A percentile compares a stretch with the other conserved stretches of the same genome.
phyloP scores from a whole-genome alignment of 2,797 vertebrate genomes.

The Ataeniobius toweri region DNA sequence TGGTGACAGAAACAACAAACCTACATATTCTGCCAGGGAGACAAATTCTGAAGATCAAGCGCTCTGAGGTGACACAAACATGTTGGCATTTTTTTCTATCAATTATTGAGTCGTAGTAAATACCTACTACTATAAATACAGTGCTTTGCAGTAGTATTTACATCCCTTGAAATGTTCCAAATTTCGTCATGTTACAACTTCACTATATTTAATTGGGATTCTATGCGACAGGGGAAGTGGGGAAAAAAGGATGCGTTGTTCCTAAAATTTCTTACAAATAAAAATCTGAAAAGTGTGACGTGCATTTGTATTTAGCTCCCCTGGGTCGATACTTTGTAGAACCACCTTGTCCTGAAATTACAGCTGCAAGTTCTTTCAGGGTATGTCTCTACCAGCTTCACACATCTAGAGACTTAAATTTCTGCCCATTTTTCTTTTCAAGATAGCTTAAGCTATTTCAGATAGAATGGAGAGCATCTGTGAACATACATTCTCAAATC shows the following conservation, averaged over 20 bases:
- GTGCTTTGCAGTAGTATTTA: neutral
- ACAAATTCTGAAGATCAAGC: slow-evolving; percentile 83
- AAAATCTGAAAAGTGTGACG: neutral
- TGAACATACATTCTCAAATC: neutral
- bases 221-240: neutral
- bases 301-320: neutral
- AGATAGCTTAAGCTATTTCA: neutral
- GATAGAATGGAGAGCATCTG: neutral
- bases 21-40: slow-evolving; percentile 80
- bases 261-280: neutral
- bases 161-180: neutral
- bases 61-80: slow-evolving; percentile 83
- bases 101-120: neutral
- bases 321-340: neutral
- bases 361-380: neutral
- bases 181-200: neutral
- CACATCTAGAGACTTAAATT: neutral
- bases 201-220: neutral
- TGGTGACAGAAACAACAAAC: slow-evolving; percentile 80
- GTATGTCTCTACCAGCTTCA: neutral
- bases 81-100: neutral
- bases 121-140: neutral
- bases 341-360: no score
- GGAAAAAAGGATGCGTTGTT: neutral
- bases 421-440: neutral